Percentiles rank a stretch among this genome's conserved stretches.
Evolutionary conservation across 2,113 vertebrate species (phyloP).

Genomic region (Apodemus speciosus): DNA sequence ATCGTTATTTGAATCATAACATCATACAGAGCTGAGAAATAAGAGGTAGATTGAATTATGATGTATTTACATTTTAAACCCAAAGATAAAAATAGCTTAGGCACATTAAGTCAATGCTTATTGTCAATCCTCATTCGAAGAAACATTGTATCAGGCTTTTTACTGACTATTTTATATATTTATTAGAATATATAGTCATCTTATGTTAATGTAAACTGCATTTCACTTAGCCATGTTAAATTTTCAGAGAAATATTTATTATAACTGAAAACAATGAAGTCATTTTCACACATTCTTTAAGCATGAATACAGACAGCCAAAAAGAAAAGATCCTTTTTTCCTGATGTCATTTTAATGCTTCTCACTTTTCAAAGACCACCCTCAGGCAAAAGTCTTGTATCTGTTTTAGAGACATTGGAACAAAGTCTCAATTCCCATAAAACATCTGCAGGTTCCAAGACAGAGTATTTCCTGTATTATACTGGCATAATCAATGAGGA

Average conservation of each 20-base stretch:
- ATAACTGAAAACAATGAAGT: slow-evolving; percentile 54
- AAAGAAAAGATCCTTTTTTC: slow-evolving; percentile 37
- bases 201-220: slow-evolving; percentile 11
- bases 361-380: slow-evolving; percentile 72
- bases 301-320: slow-evolving; percentile 15
- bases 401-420: slow-evolving; percentile 60
- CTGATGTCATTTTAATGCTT: slow-evolving; percentile 71
- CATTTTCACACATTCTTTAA: slow-evolving; percentile 51
- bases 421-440: slow-evolving; percentile 50
- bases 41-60: not conserved
- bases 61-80: not conserved
- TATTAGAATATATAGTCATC: not conserved
- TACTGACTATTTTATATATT: slow-evolving; percentile 1
- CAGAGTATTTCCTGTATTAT: slow-evolving; percentile 48
- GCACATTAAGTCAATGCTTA: not conserved
- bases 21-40: not conserved
- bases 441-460: slow-evolving; percentile 52
- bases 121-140: not conserved
- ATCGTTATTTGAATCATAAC: not conserved
- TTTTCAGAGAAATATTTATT: slow-evolving; percentile 48
- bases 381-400: slow-evolving; percentile 74
- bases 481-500: slow-evolving; percentile 42
- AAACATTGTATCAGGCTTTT: not conserved
- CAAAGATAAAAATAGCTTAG: not conserved
- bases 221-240: slow-evolving; percentile 38